Evolutionary conservation across 1,140 invertebrate genomes (phyloP), one percentile per base, ranked within the genome.

Genomic region (Drosophila kikkawai): DNA sequence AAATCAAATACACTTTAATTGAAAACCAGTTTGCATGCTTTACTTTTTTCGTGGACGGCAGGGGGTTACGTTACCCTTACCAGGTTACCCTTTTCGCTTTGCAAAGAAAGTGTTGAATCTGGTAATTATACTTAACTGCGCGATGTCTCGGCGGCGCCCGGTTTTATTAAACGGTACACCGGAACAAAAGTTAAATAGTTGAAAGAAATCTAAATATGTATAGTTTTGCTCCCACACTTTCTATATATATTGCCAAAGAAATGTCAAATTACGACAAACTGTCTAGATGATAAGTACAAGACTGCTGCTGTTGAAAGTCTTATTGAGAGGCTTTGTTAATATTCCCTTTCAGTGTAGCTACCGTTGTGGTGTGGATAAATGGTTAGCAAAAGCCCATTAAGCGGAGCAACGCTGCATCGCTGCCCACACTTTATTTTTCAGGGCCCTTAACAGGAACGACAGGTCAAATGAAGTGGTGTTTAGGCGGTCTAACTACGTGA

Each of bases 1-100:
- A 81, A 71, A 70, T 75, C 36, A 81, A 85, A 87, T 58, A 68
- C 80, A 47, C 63, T 81, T 80, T 88, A 90, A 88, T 88, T 88
- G 73, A 90, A 88, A 88, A 88, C 84, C 81, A 79, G 84, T 88
- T 88, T 88, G 44, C 48, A 61, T 64, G 66, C 48, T n/a, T 39
- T 39, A 64, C 37, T 37, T 73, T 56, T 60, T 78, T 32, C 39
- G 26, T 37, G 41, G 29, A 45, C 36, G n/a, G 13, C 36, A 26
- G 19, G 17, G 26, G 53, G 36, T 48, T 59, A 36, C 56, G 36
- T 58, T 59, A 29, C 56, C 34, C 34, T 29, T 36, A 8, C 37
- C 39, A n/a, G 36, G 19, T n/a, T 39, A 26, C 34, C 19, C 34
- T 55, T 55, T 19, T 37, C 32, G 13, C 45, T 37, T 39, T 56